Evolutionary conservation across 30 jellyfish, hydroid and myxozoan species (phyloP), one percentile per base, ranked within the genome.

Genomic region (Aurelia sp.): DNA sequence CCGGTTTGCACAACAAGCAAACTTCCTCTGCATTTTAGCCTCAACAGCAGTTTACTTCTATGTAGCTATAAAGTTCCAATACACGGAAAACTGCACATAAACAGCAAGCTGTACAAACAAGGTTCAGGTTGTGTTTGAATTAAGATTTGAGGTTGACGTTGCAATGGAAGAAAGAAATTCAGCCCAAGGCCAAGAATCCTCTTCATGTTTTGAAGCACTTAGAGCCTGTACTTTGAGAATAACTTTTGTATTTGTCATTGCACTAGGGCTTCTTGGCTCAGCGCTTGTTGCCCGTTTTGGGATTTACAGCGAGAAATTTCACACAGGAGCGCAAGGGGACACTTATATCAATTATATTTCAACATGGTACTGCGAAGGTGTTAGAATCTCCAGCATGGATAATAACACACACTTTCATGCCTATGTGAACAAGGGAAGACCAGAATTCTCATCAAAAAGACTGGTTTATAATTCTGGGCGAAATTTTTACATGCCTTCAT

Each of bases 401-500:
- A 85, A 73, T n/a, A 30, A 33, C 20, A 61, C 86, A 6, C 37
- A 67, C 13, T 67, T 74, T 20, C 62, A 63, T 15, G 74, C 82
- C 30, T 76, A 64, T 58, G 78, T 86, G 3, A 57, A 31, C 79
- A 75, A 78, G 13, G 79, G 83, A 11, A 23, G 22, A 19, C 95
- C 95, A 9, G 40, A 35, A 18, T 9, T 86, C 18, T 86, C 95
- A 11, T 16, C 81, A 58, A 70, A 86, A 57, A 86, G 82, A 23
- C 17, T 55, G 37, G 81, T 22, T 65, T 86, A 86, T 50, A 11
- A 10, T 18, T 74, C 60, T 47, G 97, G 93, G 0, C 78, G 48
- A 50, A 22, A 77, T 6, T 92, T 92, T 72, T 74, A 60, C 78
- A 86, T 92, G 84, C 76, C 94, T 8, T 92, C 98, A 6, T 92